Conservation (phyloP, 2,113 vertebrate species). For the Varanus salvator region DNA sequence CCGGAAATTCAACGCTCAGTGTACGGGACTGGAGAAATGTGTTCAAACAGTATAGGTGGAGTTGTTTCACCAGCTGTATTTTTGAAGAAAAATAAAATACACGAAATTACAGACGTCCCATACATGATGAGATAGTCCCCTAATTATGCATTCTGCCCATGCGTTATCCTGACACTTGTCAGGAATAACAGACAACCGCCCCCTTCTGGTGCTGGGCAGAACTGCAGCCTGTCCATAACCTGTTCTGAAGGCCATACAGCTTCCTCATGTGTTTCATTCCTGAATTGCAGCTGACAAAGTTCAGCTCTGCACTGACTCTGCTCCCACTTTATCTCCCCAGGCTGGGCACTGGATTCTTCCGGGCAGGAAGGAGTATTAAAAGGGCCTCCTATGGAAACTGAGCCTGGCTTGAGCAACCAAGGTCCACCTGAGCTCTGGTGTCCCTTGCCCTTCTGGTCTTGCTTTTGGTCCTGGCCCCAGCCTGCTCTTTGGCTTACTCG, state of each 20-base stretch:
- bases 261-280: too few relatives aligned
- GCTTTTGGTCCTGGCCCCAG: not conserved
- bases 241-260: too few relatives aligned
- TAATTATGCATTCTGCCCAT: not conserved
- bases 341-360: too few relatives aligned
- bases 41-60: conserved; percentile 96
- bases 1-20: conserved; percentile 95
- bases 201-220: too few relatives aligned
- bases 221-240: too few relatives aligned
- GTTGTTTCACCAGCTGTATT: conserved; percentile 93
- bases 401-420: too few relatives aligned
- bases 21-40: conserved; percentile 96
- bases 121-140: not conserved
- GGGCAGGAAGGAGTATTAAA: too few relatives aligned
- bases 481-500: not conserved
- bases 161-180: not conserved
- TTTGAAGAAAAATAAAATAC: conserved; percentile 54
- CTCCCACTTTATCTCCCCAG: too few relatives aligned
- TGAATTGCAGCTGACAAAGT: too few relatives aligned
- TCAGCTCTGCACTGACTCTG: too few relatives aligned
- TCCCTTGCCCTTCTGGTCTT: not conserved
- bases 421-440: not conserved
- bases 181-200: too few relatives aligned
- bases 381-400: too few relatives aligned
- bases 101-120: conserved; percentile 40